phyloP scores from a whole-genome alignment of 2,113 vertebrate species.

The Micronycteris hirsuta region DNA sequence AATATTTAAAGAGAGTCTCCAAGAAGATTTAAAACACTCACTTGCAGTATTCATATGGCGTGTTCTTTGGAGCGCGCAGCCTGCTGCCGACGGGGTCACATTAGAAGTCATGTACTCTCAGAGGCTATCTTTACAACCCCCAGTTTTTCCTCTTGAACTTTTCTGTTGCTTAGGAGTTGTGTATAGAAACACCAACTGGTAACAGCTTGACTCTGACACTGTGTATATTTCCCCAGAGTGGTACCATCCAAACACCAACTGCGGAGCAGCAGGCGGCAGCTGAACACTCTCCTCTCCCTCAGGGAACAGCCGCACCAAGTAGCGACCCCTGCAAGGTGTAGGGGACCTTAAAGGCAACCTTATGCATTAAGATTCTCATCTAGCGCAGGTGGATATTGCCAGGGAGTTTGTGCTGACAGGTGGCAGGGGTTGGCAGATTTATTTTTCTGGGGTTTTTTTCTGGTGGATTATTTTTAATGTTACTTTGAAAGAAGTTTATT shows the following conservation, averaged over 20 bases:
- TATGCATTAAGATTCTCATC: slow-evolving; percentile 57
- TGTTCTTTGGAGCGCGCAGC: slow-evolving; percentile 39
- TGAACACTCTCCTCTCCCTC: slow-evolving; percentile 58
- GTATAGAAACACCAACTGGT: slow-evolving; percentile 70
- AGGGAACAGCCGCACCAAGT: slow-evolving; percentile 67
- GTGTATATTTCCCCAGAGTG: slow-evolving; percentile 72
- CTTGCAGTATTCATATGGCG: slow-evolving; percentile 65
- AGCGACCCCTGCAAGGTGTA: slow-evolving; percentile 69
- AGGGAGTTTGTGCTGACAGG: slow-evolving; percentile 54
- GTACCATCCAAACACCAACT: slow-evolving; percentile 68
- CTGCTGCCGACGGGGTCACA: slow-evolving; percentile 55
- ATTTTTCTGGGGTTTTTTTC: not conserved
- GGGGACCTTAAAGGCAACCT: slow-evolving; percentile 72
- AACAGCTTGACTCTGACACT: slow-evolving; percentile 80
- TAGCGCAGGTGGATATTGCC: slow-evolving; percentile 55
- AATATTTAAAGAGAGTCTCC: slow-evolving; percentile 75
- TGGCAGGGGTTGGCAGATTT: not conserved
- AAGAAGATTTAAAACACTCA: slow-evolving; percentile 74
- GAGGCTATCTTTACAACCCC: slow-evolving; percentile 67
- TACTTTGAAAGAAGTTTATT: slow-evolving; percentile 72
- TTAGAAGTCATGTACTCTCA: slow-evolving; percentile 63
- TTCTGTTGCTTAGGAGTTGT: slow-evolving; percentile 55
- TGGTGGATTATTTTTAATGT: slow-evolving; percentile 23
- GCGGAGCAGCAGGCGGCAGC: slow-evolving; percentile 59
- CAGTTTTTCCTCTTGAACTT: slow-evolving; percentile 70